Conservation (phyloP, 1,140 invertebrate species). For the Aethina tumida region DNA sequence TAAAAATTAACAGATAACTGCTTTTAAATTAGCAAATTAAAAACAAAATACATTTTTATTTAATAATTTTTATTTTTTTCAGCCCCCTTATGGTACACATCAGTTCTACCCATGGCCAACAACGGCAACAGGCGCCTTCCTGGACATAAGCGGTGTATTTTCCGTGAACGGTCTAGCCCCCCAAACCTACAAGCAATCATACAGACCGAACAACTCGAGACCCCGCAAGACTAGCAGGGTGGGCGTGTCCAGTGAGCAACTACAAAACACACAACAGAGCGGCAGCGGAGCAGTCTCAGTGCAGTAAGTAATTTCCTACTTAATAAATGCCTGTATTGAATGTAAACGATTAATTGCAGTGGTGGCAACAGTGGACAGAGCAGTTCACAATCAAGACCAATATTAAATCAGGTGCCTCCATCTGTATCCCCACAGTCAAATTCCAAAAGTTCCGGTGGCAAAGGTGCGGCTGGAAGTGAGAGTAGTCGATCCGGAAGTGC, state of each 20-base stretch:
- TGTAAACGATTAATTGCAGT: slow-evolving; percentile 4
- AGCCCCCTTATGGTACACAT: slow-evolving; percentile 36
- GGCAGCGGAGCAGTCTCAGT: no score
- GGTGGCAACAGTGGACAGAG: slow-evolving; percentile 4
- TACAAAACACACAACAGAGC: neutral
- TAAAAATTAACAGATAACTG: neutral
- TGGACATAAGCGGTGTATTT: slow-evolving; percentile 61
- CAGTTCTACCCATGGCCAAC: slow-evolving; percentile 49
- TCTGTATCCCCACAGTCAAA: slow-evolving; percentile 6
- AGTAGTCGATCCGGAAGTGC: slow-evolving; percentile 8
- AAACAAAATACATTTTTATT: slow-evolving; percentile 1
- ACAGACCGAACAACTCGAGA: slow-evolving; percentile 18
- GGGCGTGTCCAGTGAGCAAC: slow-evolving; percentile 2
- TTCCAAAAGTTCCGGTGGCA: slow-evolving; percentile 1
- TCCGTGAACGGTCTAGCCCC: slow-evolving; percentile 65
- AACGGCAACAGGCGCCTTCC: slow-evolving; percentile 48
- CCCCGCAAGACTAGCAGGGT: slow-evolving; percentile 13
- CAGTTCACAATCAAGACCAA: slow-evolving; percentile 6
- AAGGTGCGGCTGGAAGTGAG: slow-evolving; percentile 4
- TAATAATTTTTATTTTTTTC: slow-evolving; percentile 8
- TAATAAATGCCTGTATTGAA: slow-evolving; percentile 4
- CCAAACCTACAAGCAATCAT: slow-evolving; percentile 49
- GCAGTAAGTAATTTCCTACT: neutral
- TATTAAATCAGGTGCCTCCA: slow-evolving; percentile 8
- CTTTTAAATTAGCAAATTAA: neutral